Base-by-base conservation (phyloP, 2,888 invertebrate genomes). In the Eristalis tenax region DNA sequence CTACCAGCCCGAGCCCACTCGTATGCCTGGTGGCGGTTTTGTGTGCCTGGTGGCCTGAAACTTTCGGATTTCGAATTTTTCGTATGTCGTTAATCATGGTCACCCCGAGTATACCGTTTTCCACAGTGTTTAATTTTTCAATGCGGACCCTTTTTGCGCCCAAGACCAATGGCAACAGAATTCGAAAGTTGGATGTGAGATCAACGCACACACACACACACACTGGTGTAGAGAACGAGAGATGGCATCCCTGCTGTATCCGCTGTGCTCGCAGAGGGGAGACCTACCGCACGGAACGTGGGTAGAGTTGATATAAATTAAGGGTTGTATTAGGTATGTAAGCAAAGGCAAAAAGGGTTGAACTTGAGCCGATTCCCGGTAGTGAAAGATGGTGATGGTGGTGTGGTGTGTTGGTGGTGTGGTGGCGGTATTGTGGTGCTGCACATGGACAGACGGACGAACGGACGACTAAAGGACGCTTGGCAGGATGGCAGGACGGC, bases 71-170 rank as follows among this genome's bases (percentile, higher is more conserved):
- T 83, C 83, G 83, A 87, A 71, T 87, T 87, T 87, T 83, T 79
- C 79, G 43, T 87, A 73, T 83, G 85, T 89, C 89, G 89, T 89
- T 89, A 89, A 89, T 89, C 89, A 89, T 89, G 89, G 89, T 89
- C 89, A 89, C 89, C 89, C 89, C 88, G 89, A 87, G 75, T 87
- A 73, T 83, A 75, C 69, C 76, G 57, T 83, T 80, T 83, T 75
- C 79, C 76, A 69, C 79, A 26, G 26, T 87, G 83, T 87, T 87
- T 87, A 87, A 87, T 87, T 87, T 87, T 87, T 87, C 87, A 87
- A 87, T 80, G 87, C 76, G 70, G 73, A 87, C 87, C 87, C 78
- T 87, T 87, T 26, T 87, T 87, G 83, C 79, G 80, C 87, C 87
- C 50, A 18, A 50, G 50, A 50, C 50, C 50, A 87, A 87, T 87